Evolutionary conservation across 2,797 vertebrate species (phyloP).

Genomic region (Poecilia picta): DNA sequence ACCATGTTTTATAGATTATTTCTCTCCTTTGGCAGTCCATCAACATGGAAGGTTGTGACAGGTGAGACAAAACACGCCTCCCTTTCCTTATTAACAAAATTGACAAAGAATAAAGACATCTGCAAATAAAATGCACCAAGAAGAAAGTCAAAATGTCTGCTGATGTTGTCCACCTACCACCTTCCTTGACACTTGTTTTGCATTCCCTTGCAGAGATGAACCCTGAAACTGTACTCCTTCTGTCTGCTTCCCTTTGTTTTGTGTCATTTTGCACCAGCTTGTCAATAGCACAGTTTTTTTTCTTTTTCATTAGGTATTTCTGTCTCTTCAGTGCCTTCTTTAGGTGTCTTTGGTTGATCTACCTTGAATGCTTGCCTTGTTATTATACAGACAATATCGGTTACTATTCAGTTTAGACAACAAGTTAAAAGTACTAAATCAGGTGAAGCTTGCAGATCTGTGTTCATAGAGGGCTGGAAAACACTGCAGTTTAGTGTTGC

Average conservation of each 20-base stretch:
- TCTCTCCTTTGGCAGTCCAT: background rate
- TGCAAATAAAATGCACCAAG: background rate
- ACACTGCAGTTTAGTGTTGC: background rate
- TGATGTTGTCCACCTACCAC: background rate
- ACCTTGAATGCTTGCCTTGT: background rate
- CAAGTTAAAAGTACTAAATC: background rate
- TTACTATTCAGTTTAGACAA: background rate
- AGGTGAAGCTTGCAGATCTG: background rate
- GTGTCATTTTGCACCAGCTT: background rate
- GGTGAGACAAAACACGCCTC: background rate
- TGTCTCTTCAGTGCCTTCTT: background rate
- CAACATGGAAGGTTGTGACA: background rate
- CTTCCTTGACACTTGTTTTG: background rate
- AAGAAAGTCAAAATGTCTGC: constrained; percentile 1
- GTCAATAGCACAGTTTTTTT: background rate
- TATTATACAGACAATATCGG: background rate
- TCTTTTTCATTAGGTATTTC: background rate
- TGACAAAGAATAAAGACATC: background rate
- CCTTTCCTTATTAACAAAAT: background rate
- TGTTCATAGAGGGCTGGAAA: background rate
- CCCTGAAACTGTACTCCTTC: background rate
- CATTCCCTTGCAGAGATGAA: background rate
- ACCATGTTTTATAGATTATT: background rate
- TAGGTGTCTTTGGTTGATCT: background rate
- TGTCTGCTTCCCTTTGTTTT: background rate